These are phyloP conservation scores for Ambastaia sidthimunki DNA, from an alignment of 2,797 vertebrate species.

Conservation along the genomic window DNA sequence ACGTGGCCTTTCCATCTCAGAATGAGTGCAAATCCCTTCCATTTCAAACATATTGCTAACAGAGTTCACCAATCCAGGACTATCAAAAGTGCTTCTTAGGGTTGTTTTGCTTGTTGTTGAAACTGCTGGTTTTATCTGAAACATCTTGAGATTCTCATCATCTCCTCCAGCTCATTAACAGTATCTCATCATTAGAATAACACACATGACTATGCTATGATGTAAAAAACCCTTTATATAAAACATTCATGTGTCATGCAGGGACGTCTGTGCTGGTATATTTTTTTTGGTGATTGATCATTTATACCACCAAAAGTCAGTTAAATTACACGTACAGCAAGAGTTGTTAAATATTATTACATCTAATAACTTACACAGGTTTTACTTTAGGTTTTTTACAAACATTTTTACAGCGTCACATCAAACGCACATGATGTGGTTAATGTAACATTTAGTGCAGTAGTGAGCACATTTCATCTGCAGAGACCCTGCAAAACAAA, in stretches of 20 bases:
- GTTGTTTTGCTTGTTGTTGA: neutral
- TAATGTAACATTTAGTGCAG: neutral
- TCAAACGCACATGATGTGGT: neutral
- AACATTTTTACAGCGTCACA: neutral
- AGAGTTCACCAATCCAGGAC: conserved; percentile 35
- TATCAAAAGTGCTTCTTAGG: conserved; percentile 17
- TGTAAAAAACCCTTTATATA: no score
- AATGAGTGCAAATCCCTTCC: conserved; percentile 30
- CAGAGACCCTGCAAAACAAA: conserved; percentile 39
- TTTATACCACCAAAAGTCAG: no score
- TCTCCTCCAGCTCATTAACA: neutral
- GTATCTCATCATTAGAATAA: no score
- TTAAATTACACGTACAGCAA: no score
- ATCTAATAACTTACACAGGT: neutral
- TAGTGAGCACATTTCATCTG: neutral
- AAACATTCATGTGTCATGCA: no score
- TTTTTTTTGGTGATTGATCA: no score
- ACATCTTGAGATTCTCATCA: neutral
- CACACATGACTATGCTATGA: no score
- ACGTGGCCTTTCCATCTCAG: conserved; percentile 24
- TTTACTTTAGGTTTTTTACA: neutral
- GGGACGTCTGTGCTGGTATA: no score
- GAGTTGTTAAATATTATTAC: neutral
- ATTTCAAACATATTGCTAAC: conserved; percentile 10
- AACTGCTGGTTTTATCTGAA: neutral